phyloP scores from a whole-genome alignment of 2,113 vertebrate genomes.

The Xiphorhynchus elegans region DNA sequence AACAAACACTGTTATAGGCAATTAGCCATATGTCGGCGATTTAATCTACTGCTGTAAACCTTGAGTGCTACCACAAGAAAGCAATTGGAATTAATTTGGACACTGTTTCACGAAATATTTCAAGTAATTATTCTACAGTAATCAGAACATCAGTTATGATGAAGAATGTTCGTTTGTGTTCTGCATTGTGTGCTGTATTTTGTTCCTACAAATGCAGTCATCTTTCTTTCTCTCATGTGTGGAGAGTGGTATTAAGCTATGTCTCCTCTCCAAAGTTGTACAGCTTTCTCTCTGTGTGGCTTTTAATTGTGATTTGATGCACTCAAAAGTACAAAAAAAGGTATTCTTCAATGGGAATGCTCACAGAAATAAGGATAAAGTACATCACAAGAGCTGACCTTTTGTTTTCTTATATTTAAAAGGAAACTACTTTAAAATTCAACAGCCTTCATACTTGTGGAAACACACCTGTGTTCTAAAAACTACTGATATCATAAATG shows the following conservation, averaged over 20 bases:
- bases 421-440: neutral
- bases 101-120: conserved; percentile 37
- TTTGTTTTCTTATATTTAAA: neutral
- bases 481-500: neutral
- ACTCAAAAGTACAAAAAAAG: neutral
- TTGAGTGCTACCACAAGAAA: neutral
- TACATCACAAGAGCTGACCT: neutral
- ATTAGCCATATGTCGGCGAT: neutral
- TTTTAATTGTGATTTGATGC: neutral
- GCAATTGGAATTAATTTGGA: conserved; percentile 55
- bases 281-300: neutral
- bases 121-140: conserved; percentile 34
- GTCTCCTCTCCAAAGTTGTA: neutral
- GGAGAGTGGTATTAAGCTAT: neutral
- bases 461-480: neutral
- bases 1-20: conserved; percentile 23
- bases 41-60: conserved; percentile 3
- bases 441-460: neutral
- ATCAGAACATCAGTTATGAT: conserved; percentile 32
- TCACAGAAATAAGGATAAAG: neutral
- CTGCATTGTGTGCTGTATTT: neutral
- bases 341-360: neutral
- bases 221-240: neutral
- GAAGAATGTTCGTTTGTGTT: neutral
- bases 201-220: neutral